Conservation (phyloP, 2,888 invertebrate genomes). For the Crioceris asparagi region DNA sequence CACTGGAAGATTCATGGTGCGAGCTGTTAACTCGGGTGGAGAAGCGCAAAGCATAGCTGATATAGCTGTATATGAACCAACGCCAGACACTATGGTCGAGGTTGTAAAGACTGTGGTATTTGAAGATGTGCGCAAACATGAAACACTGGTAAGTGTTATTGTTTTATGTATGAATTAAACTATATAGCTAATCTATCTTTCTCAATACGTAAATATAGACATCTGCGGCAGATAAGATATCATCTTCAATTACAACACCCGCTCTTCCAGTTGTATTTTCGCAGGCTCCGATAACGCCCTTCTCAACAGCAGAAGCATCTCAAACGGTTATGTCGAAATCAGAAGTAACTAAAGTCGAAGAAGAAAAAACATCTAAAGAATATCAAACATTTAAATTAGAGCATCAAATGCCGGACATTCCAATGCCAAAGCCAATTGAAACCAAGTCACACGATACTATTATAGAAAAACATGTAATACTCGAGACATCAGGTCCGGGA, state of each 20-base stretch:
- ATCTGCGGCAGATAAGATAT: conserved; percentile 29
- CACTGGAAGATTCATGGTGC: conserved; percentile 66
- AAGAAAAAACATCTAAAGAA: conserved; percentile 33
- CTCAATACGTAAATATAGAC: conserved; percentile 21
- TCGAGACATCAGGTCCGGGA: conserved; percentile 21
- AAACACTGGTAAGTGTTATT: conserved; percentile 35
- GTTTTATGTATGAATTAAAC: too few relatives aligned
- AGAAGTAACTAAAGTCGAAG: conserved; percentile 31
- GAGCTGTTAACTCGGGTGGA: conserved; percentile 64
- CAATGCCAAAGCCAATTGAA: conserved; percentile 25
- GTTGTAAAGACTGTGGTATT: conserved; percentile 56
- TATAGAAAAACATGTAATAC: conserved; percentile 25
- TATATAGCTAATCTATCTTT: too few relatives aligned
- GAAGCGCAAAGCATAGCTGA: conserved; percentile 75
- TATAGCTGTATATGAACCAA: conserved; percentile 60
- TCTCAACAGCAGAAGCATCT: conserved; percentile 23
- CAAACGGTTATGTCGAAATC: conserved; percentile 28
- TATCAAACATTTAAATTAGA: conserved; percentile 33
- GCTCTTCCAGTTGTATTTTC: conserved; percentile 20
- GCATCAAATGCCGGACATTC: conserved; percentile 30
- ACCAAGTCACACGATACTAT: conserved; percentile 16
- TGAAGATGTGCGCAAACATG: conserved; percentile 43
- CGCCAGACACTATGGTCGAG: conserved; percentile 56
- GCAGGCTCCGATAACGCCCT: conserved; percentile 16
- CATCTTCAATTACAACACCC: conserved; percentile 24